These are phyloP conservation scores for Eurytoma adleriae DNA, from an alignment of 2,888 invertebrate species.

Conservation along the genomic window DNA sequence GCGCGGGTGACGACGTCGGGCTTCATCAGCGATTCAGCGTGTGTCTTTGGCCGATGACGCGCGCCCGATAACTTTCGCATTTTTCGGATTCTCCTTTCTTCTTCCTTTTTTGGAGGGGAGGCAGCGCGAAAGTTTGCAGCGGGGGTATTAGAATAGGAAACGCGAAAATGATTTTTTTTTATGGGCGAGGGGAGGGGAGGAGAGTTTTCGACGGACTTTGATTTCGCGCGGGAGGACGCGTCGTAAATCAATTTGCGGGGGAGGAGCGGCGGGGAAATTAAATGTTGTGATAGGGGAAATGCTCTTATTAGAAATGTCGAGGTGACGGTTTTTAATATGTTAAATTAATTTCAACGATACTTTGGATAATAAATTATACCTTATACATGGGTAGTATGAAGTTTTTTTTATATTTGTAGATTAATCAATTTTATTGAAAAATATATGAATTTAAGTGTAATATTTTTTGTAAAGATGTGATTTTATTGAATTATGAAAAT, in stretches of 20 bases:
- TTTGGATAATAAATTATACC: neutral
- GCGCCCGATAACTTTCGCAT: constrained; percentile 34
- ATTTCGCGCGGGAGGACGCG: too few species aligned
- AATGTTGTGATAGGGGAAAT: too few species aligned
- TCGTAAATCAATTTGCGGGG: too few species aligned
- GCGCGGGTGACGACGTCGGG: constrained; percentile 24
- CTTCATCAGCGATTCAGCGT: constrained; percentile 49
- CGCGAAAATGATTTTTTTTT: constrained; percentile 27
- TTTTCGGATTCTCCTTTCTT: constrained; percentile 4
- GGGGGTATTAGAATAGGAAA: constrained; percentile 12
- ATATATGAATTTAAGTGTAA: constrained; percentile 8
- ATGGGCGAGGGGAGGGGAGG: neutral
- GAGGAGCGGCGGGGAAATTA: too few species aligned
- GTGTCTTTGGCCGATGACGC: constrained; percentile 47
- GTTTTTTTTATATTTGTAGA: too few species aligned
- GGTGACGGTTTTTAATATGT: too few species aligned
- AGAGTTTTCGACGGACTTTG: neutral
- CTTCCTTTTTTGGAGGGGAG: neutral
- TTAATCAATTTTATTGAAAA: too few species aligned
- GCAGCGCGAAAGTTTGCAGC: neutral
- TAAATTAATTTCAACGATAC: too few species aligned
- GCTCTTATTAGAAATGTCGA: too few species aligned
- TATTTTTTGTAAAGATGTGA: neutral
- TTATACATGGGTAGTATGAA: neutral
- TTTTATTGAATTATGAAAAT: too few species aligned